A percentile compares a stretch with the other conserved stretches of the same genome.
phyloP scores from a whole-genome alignment of 1,140 invertebrate genomes.

The Anadara kagoshimensis region DNA sequence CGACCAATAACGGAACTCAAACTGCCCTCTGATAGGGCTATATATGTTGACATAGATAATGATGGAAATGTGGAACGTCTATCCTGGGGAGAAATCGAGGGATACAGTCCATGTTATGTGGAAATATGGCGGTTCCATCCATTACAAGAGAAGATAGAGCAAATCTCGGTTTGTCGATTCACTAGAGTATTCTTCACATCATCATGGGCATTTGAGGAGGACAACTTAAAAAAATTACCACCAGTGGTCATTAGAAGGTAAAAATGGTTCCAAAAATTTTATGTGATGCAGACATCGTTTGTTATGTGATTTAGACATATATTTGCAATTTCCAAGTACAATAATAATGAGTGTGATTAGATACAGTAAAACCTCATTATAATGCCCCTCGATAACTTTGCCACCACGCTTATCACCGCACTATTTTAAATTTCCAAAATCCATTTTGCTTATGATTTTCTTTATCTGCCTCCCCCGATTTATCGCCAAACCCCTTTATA shows the following conservation, averaged over 20 bases:
- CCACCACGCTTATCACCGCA: no score
- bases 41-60: conserved; percentile 60
- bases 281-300: no score
- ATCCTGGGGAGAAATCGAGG: conserved; percentile 55
- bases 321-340: no score
- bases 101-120: conserved; percentile 59
- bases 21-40: conserved; percentile 48
- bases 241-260: conserved; percentile 63
- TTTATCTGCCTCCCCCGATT: no score
- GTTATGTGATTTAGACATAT: no score
- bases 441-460: no score
- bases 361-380: no score
- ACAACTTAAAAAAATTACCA: conserved; percentile 60
- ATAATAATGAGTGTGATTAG: no score
- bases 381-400: no score
- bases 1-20: conserved; percentile 60
- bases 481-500: no score
- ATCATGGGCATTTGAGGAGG: conserved; percentile 65
- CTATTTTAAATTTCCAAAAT: no score
- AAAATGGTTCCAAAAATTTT: no score
- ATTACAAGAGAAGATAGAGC: conserved; percentile 60
- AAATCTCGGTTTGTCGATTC: conserved; percentile 56
- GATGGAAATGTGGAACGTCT: conserved; percentile 62
- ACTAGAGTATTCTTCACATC: conserved; percentile 60
- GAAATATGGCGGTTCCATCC: conserved; percentile 60